Percentiles rank a stretch among this genome's conserved stretches.
Conservation (phyloP, 2,888 invertebrate genomes). For the Urechis unicinctus region DNA sequence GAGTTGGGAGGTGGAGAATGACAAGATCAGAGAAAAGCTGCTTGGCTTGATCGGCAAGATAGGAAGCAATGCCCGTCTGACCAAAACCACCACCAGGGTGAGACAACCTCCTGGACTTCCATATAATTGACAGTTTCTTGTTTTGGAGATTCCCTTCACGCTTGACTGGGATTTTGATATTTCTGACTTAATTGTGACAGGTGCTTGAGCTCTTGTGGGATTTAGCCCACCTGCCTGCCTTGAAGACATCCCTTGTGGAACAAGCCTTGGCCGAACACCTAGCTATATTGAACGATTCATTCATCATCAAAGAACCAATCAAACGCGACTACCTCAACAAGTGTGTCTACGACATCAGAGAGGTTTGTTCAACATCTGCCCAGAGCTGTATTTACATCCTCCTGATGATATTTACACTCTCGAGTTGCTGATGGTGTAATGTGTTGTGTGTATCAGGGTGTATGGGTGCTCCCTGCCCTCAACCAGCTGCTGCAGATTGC, state of each 20-base stretch:
- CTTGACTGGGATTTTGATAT: background rate
- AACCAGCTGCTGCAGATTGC: constrained; percentile 50
- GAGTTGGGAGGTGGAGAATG: constrained; percentile 51
- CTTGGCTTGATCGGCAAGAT: constrained; percentile 52
- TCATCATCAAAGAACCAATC: constrained; percentile 50
- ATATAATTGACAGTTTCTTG: background rate
- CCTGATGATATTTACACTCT: too few relatives aligned
- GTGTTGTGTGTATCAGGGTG: too few relatives aligned
- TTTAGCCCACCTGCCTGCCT: constrained; percentile 50
- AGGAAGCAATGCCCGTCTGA: constrained; percentile 51
- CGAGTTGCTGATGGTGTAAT: too few relatives aligned
- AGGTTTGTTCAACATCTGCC: too few relatives aligned
- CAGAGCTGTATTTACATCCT: too few relatives aligned
- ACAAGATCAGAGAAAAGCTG: constrained; percentile 51
- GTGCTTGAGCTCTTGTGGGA: constrained; percentile 54
- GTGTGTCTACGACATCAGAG: constrained; percentile 54
- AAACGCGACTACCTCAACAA: constrained; percentile 51
- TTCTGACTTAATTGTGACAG: constrained; percentile 22
- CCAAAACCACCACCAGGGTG: constrained; percentile 49
- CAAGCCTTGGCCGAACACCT: constrained; percentile 52
- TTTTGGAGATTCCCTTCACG: constrained; percentile 4
- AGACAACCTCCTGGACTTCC: constrained; percentile 7
- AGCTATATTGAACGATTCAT: constrained; percentile 50
- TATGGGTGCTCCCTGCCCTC: constrained; percentile 50
- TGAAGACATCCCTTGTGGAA: constrained; percentile 50